Evolutionary conservation across 2,797 vertebrate genomes (phyloP).

Genomic region (Setipinna tenuifilis): DNA sequence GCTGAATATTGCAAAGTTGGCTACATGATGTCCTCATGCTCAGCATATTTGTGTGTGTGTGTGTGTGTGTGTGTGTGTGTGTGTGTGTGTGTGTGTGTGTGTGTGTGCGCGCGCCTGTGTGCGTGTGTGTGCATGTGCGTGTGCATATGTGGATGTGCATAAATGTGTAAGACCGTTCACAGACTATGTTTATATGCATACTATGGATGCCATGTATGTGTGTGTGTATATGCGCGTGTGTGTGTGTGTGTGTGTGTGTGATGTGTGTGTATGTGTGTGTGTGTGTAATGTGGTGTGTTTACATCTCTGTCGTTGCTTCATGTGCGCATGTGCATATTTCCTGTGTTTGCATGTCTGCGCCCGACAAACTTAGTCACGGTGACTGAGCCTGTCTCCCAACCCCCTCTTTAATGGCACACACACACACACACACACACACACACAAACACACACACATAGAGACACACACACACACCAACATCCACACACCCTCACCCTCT

Average conservation of each 20-base stretch:
- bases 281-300: neutral
- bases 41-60: slow-evolving; percentile 51
- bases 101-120: slow-evolving; percentile 37
- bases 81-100: neutral
- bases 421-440: slow-evolving; percentile 6
- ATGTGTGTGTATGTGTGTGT: slow-evolving; percentile 21
- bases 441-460: neutral
- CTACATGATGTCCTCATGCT: slow-evolving; percentile 43
- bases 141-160: neutral
- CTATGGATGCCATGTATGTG: neutral
- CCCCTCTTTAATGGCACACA: neutral
- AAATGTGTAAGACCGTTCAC: neutral
- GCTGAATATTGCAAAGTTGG: slow-evolving; percentile 39
- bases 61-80: slow-evolving; percentile 55
- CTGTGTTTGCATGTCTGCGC: slow-evolving; percentile 15
- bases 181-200: slow-evolving; percentile 24
- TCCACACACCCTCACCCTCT: neutral
- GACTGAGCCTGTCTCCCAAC: neutral
- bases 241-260: slow-evolving; percentile 18
- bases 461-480: neutral
- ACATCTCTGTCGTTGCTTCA: slow-evolving; percentile 8
- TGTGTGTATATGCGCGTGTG: slow-evolving; percentile 19
- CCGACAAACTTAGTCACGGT: slow-evolving; percentile 19
- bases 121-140: slow-evolving; percentile 36
- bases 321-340: slow-evolving; percentile 16